These are phyloP conservation scores for Penaeus monodon DNA, from an alignment of 2,888 invertebrate genomes.

Conservation along the genomic window DNA sequence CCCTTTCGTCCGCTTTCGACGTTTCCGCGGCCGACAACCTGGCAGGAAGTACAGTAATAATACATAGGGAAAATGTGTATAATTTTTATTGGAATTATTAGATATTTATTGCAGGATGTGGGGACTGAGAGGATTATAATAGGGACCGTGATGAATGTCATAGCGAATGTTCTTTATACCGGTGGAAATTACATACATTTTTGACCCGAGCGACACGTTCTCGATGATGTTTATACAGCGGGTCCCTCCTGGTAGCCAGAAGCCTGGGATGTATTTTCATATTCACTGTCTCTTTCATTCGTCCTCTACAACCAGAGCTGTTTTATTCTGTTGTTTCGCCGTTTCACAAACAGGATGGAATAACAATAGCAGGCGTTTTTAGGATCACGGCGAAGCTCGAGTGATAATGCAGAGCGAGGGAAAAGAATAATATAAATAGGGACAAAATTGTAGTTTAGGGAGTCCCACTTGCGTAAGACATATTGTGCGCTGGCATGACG, in stretches of 20 bases:
- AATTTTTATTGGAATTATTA: conserved; percentile 31
- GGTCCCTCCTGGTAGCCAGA: conserved; percentile 15
- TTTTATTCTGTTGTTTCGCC: too few relatives aligned
- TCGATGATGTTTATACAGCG: conserved; percentile 40
- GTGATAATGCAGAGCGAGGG: too few relatives aligned
- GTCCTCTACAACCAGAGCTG: too few relatives aligned
- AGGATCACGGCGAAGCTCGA: too few relatives aligned
- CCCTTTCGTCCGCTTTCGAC: neutral
- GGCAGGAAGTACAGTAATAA: conserved; percentile 22
- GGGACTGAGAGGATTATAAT: conserved; percentile 3
- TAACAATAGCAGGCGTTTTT: too few relatives aligned
- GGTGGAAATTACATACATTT: conserved; percentile 48
- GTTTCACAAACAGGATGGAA: too few relatives aligned
- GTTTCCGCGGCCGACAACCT: conserved; percentile 11
- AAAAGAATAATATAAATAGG: too few relatives aligned
- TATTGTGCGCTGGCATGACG: too few relatives aligned
- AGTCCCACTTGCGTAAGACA: too few relatives aligned
- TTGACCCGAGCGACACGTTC: conserved; percentile 31
- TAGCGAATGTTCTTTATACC: conserved; percentile 26
- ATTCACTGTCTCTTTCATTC: conserved; percentile 12
- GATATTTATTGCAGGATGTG: conserved; percentile 24
- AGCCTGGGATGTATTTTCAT: conserved; percentile 10
- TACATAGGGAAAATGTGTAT: conserved; percentile 19
- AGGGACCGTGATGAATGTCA: neutral
- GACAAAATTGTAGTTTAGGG: too few relatives aligned